Evolutionary conservation across 2,888 invertebrate species (phyloP).

Genomic region (Oxystoma pomonae): DNA sequence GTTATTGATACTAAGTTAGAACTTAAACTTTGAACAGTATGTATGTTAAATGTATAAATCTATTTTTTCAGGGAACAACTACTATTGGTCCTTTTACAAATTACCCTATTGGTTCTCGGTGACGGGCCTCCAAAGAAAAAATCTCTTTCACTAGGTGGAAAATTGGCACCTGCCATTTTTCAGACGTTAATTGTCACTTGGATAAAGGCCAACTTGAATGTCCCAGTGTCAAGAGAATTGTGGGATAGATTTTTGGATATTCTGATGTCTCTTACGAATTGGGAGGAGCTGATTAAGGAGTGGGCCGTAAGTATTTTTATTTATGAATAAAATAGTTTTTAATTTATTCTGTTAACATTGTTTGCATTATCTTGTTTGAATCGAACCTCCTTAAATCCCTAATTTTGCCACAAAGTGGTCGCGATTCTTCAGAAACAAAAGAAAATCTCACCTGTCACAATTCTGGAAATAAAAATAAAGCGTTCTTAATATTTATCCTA

Average conservation of each 20-base stretch:
- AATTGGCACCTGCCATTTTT: constrained; percentile 79
- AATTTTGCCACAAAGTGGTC: no score
- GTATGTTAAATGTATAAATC: no score
- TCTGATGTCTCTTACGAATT: constrained; percentile 82
- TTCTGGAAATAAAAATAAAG: no score
- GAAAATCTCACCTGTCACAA: no score
- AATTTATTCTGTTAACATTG: no score
- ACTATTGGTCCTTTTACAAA: constrained; percentile 79
- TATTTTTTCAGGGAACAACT: constrained; percentile 70
- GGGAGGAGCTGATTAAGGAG: constrained; percentile 92
- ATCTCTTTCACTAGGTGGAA: constrained; percentile 71
- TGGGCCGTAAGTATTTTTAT: constrained; percentile 94
- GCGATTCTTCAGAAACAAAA: no score
- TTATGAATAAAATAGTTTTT: no score
- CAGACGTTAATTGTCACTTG: constrained; percentile 96
- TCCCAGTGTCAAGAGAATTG: constrained; percentile 79
- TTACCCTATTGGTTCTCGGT: constrained; percentile 84
- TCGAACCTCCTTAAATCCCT: no score
- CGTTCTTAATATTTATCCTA: no score
- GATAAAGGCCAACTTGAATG: constrained; percentile 96
- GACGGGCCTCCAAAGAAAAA: constrained; percentile 75
- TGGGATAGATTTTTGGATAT: constrained; percentile 93
- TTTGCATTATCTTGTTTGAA: no score
- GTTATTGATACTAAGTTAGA: no score
- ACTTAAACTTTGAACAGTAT: no score